Percentiles rank a stretch among this genome's conserved stretches.
These are phyloP conservation scores for Drosophila takahashii DNA, from an alignment of 1,140 invertebrate species.

Conservation along the genomic window DNA sequence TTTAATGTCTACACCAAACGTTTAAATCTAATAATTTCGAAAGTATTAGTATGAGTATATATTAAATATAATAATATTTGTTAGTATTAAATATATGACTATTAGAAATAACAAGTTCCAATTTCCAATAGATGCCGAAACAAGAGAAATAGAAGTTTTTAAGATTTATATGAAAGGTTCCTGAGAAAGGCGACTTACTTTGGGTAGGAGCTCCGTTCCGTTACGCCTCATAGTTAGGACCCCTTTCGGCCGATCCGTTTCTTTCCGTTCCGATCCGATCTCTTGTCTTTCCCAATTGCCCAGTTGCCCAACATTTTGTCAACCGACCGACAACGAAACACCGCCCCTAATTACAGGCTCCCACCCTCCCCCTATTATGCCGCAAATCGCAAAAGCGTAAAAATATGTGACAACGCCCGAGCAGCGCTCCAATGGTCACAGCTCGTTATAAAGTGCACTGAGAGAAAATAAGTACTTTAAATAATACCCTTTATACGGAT, in stretches of 20 bases:
- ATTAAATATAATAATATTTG: no score
- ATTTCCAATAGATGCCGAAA: no score
- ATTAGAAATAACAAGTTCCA: no score
- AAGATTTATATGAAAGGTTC: not conserved
- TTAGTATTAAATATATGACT: no score
- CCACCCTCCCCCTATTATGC: constrained; percentile 18
- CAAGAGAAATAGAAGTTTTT: no score
- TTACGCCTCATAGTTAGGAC: constrained; percentile 5
- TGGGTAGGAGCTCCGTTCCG: constrained; percentile 1
- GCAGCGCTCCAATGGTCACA: constrained; percentile 61
- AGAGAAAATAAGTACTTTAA: not conserved
- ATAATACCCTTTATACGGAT: no score
- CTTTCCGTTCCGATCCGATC: constrained; percentile 22
- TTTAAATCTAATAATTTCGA: no score
- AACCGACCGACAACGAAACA: constrained; percentile 66
- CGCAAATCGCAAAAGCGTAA: constrained; percentile 78
- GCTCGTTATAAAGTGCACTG: constrained; percentile 8
- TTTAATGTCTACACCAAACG: no score
- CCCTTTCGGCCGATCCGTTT: constrained; percentile 9
- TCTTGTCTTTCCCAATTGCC: constrained; percentile 45
- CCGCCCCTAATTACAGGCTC: constrained; percentile 70
- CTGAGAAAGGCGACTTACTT: not conserved
- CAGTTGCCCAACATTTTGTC: constrained; percentile 68
- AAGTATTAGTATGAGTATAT: no score
- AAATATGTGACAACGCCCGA: constrained; percentile 73